Base-by-base conservation (phyloP, 2,888 invertebrate genomes). In the Orthonychiurus folsomi region DNA sequence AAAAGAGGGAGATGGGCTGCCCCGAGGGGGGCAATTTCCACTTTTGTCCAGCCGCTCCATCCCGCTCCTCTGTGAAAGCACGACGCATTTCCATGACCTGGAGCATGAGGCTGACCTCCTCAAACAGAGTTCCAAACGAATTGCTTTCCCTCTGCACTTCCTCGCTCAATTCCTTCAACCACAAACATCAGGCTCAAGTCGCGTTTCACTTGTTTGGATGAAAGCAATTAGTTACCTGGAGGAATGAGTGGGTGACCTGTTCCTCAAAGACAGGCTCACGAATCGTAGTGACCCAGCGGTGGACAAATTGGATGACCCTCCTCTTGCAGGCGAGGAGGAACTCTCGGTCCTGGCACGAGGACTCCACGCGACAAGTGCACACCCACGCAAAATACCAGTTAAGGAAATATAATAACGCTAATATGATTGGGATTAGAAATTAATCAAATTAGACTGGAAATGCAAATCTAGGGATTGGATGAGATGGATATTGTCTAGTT, bases 221-320 rank as follows among this genome's bases (percentile, higher is more conserved):
- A n/a, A n/a, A n/a, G n/a, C n/a, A 21, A 23, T 55, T 55, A 18
- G 64, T 73, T 76, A 84, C 85, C 80, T 88, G 86, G 52, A 89
- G 79, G 76, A 89, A 89, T 72, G 84, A 83, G 73, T 83, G 82
- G 24, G 86, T 84, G 37, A 82, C 82, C 21, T 84, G 81, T 76
- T 89, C 88, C 73, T 87, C 86, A 74, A 86, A 86, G 67, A 89
- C 87, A 1, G 86, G 85, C 73, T 86, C 84, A 3, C 86, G 80
- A 58, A 87, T 83, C 15, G 63, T 60, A 1, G 64, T 65, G 15
- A 65, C 61, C 65, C 65, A 65, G 72, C 85, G 82, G 73, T 86
- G 84, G 59, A 88, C 83, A 78, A 90, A 90, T 71, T 86, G 85
- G 55, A 89, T 83, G 18, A 89, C 88, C 66, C 87, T 82, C 72